Conservation (phyloP, 2,888 invertebrate species). For the Lysandra coridon region DNA sequence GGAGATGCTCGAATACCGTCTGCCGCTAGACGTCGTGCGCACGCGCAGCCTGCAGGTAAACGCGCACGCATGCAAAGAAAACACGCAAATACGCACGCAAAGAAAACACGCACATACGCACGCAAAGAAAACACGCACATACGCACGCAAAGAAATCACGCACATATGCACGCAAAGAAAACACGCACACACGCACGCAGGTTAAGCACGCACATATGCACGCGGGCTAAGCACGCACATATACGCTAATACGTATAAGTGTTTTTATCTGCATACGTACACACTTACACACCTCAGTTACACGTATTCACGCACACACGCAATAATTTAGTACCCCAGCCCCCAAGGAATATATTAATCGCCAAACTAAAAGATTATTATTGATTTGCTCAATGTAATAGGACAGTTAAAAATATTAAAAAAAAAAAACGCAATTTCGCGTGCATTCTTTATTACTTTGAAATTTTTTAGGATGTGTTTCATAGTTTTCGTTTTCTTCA, state of each 20-base stretch:
- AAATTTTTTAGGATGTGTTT: background rate
- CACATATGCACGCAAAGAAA: background rate
- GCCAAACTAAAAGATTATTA: too few relatives aligned
- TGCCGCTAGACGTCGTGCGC: constrained; percentile 89
- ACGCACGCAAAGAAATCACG: background rate
- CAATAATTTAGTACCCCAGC: too few relatives aligned
- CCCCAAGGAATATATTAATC: too few relatives aligned
- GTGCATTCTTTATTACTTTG: background rate
- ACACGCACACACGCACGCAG: background rate
- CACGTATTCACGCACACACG: too few relatives aligned
- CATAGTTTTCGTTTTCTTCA: background rate
- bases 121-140: background rate
- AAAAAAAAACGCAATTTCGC: background rate
- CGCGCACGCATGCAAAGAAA: background rate
- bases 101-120: background rate
- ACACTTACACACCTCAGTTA: too few relatives aligned
- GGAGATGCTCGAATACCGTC: constrained; percentile 96
- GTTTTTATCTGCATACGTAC: too few relatives aligned
- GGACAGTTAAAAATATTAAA: too few relatives aligned
- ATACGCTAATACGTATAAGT: background rate
- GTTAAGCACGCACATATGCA: background rate
- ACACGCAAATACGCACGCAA: background rate
- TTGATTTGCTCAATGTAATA: too few relatives aligned
- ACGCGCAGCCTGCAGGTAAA: constrained; percentile 85
- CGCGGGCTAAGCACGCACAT: background rate